Evolutionary conservation across 2,113 vertebrate genomes (phyloP).

Genomic region (Stictonetta naevosa): DNA sequence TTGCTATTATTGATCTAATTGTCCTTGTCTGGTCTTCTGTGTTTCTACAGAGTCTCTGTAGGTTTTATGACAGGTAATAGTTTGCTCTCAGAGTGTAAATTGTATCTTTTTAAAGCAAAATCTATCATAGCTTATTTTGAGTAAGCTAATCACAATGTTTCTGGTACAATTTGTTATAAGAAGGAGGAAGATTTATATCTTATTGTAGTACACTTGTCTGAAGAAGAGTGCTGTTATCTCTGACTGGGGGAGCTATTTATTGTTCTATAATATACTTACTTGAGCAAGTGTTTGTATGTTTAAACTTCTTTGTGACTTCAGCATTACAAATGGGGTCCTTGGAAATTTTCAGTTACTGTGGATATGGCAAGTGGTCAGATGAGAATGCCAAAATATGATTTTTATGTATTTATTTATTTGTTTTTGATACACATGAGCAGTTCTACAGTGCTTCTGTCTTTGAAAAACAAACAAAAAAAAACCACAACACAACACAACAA

Average conservation of each 20-base stretch:
- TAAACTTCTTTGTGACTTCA: neutral
- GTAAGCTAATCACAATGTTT: neutral
- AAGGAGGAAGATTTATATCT: neutral
- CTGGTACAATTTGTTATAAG: neutral
- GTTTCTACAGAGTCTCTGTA: neutral
- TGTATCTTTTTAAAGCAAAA: neutral
- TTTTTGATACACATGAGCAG: neutral
- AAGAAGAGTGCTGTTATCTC: neutral
- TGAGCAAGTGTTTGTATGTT: neutral
- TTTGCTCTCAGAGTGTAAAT: neutral
- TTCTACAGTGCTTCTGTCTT: neutral
- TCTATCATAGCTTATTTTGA: neutral
- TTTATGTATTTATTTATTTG: neutral
- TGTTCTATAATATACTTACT: neutral
- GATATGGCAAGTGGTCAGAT: neutral
- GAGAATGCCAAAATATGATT: neutral
- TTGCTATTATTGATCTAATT: neutral
- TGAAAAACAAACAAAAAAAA: neutral
- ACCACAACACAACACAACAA: accelerated
- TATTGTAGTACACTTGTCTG: neutral
- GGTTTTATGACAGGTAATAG: neutral
- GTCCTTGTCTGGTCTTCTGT: neutral
- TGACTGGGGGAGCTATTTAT: neutral
- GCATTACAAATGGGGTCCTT: neutral
- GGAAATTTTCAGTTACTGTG: neutral